phyloP scores from a whole-genome alignment of 2,888 invertebrate species.

The Scotopteryx bipunctaria region DNA sequence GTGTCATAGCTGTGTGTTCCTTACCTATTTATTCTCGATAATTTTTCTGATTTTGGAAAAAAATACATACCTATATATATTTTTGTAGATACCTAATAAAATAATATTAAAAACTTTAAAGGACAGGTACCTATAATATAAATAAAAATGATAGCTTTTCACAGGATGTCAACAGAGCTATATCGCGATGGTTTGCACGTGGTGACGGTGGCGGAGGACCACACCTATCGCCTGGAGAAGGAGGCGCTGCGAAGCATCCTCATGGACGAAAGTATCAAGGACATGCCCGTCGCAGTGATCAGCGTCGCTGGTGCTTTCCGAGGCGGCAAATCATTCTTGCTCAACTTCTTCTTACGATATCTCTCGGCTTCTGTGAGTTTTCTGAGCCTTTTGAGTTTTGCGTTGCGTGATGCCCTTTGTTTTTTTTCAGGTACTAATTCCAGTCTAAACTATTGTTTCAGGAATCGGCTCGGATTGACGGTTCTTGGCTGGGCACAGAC shows the following conservation, averaged over 20 bases:
- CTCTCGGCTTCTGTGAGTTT: slow-evolving; percentile 32
- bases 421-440: not conserved
- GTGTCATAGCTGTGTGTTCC: too few species aligned
- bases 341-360: slow-evolving; percentile 40
- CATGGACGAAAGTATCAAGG: slow-evolving; percentile 24
- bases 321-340: slow-evolving; percentile 42
- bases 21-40: too few species aligned
- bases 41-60: too few species aligned
- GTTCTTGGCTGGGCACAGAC: slow-evolving; percentile 24
- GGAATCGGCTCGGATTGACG: slow-evolving; percentile 49
- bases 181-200: slow-evolving; percentile 22
- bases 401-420: too few species aligned
- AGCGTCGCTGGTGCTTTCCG: slow-evolving; percentile 42
- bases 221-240: slow-evolving; percentile 22
- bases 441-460: not conserved
- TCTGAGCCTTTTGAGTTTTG: not conserved
- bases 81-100: not conserved
- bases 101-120: too few species aligned
- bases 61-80: too few species aligned
- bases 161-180: not conserved
- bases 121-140: too few species aligned
- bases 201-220: slow-evolving; percentile 11
- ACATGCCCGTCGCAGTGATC: slow-evolving; percentile 37
- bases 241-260: slow-evolving; percentile 26
- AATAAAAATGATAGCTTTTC: not conserved